Evolutionary conservation across 2,888 invertebrate species (phyloP).

Genomic region (Crematogaster levior): DNA sequence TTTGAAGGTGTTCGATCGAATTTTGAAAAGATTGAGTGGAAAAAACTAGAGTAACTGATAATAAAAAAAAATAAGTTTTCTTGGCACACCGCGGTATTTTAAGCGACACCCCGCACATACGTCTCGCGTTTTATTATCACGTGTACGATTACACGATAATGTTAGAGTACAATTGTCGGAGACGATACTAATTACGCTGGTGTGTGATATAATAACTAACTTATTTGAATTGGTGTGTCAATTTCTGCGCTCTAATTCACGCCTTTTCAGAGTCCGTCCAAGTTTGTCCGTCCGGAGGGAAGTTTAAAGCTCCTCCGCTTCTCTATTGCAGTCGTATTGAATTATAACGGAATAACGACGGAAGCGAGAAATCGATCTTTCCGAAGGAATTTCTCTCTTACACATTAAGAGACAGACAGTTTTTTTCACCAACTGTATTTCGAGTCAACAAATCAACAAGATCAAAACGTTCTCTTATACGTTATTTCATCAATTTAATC

Average conservation of each 20-base stretch:
- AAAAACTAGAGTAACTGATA: background rate
- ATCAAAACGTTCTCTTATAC: too few species aligned
- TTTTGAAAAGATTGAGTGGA: background rate
- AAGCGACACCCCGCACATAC: background rate
- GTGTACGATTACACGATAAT: conserved; percentile 23
- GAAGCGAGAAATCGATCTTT: background rate
- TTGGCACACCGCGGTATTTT: background rate
- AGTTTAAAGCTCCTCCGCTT: background rate
- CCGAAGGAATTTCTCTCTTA: background rate
- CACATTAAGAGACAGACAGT: background rate
- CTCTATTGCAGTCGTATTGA: background rate
- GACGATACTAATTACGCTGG: conserved; percentile 22
- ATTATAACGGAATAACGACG: background rate
- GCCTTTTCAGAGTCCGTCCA: conserved; percentile 55
- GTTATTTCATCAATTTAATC: background rate
- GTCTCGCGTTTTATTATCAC: conserved; percentile 31
- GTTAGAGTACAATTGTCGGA: conserved; percentile 33
- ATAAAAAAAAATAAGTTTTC: background rate
- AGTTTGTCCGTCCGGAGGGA: conserved; percentile 14
- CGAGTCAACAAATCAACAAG: too few species aligned
- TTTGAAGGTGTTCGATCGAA: background rate
- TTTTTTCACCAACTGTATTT: too few species aligned
- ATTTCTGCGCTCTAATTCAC: conserved; percentile 38
- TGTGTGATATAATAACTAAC: conserved; percentile 48
- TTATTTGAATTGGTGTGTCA: conserved; percentile 45